Evolutionary conservation across 2,797 vertebrate species (phyloP), one percentile per base, ranked within the genome.

Genomic region (Triplophysa yarkandensis): DNA sequence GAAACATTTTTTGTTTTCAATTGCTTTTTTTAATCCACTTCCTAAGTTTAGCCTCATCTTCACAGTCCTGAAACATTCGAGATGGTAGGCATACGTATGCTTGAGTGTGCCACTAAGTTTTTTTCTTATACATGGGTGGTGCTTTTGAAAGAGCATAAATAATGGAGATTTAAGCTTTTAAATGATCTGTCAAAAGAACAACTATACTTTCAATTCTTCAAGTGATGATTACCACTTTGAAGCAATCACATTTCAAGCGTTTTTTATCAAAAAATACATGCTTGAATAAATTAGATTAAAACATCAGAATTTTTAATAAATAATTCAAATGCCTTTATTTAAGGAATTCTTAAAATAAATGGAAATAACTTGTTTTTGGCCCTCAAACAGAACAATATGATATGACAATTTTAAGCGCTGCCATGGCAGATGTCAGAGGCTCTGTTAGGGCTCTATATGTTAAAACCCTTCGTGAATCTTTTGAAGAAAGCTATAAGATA

Each of bases 111-210:
- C 21, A 68, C 55, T 65, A 28, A 74, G 21, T 8, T 28, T 80
- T 79, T 55, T 68, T n/a, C 73, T 83, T 81, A 79, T 81, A 75
- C 19, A 81, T 76, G 58, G 21, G 34, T 60, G 67, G 57, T 1
- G n/a, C 44, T 74, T 66, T 69, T 61, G 64, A 68, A 75, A 66
- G 71, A 72, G 19, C 75, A 73, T 72, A 30, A 75, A 76, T 81
- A 73, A 79, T 77, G 71, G 54, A 83, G 66, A 61, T 25, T 44
- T 41, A 76, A 57, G 68, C 48, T 71, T 68, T 77, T 83, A 79
- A 77, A 79, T 71, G 13, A 79, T 77, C 48, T 69, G 71, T 72
- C 23, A 58, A 65, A 74, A 23, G 23, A 71, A 50, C n/a, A 58
- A 34, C 64, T 13, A 71, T 46, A 54, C 46, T 23, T 71, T 1